A percentile compares a stretch with the other conserved stretches of the same genome.
phyloP scores from a whole-genome alignment of 2,797 vertebrate species.

The Spinibarbus caldwelli region DNA sequence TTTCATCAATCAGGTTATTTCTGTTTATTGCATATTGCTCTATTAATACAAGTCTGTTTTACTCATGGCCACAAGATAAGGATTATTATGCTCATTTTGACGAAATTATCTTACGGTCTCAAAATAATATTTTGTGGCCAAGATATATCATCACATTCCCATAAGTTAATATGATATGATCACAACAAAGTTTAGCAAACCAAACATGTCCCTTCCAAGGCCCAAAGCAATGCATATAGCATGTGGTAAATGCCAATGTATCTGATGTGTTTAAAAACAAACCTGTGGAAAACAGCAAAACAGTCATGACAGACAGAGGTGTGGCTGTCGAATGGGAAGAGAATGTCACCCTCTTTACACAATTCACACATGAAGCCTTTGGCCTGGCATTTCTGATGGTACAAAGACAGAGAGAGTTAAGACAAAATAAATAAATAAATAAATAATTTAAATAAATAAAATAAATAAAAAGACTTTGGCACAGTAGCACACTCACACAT shows the following conservation, averaged over 20 bases:
- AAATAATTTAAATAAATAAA: too few relatives aligned
- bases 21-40: background rate
- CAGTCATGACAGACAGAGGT: conserved; percentile 94
- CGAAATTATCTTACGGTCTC: background rate
- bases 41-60: background rate
- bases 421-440: too few relatives aligned
- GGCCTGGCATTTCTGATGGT: conserved; percentile 89
- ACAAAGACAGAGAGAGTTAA: background rate
- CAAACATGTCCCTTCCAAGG: background rate
- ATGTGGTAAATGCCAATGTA: background rate
- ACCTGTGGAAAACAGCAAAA: conserved; percentile 97
- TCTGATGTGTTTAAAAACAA: conserved; percentile 52
- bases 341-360: conserved; percentile 94
- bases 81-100: background rate
- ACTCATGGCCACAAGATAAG: background rate
- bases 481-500: background rate
- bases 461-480: background rate
- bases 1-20: background rate
- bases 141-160: background rate
- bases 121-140: background rate
- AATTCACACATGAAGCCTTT: conserved; percentile 98
- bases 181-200: background rate
- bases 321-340: conserved; percentile 98
- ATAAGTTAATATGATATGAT: background rate
- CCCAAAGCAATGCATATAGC: background rate